Conservation (phyloP, 2,888 invertebrate species). For the Drosophila limbata region DNA sequence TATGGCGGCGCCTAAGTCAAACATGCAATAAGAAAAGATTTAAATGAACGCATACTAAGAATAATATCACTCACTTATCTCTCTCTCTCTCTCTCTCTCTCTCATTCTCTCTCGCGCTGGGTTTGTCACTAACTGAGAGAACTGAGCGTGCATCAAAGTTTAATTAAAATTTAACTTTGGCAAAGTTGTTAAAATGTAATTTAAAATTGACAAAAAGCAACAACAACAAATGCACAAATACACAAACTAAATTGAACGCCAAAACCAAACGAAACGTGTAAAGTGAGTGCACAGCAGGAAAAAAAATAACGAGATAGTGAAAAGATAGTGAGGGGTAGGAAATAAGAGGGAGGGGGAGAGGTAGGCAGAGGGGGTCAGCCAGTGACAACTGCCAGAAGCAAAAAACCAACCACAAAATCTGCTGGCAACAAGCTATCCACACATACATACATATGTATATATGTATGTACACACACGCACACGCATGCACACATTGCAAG, state of each 20-base stretch:
- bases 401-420: constrained; percentile 58
- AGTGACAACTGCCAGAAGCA: constrained; percentile 53
- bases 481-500: constrained; percentile 18
- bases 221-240: constrained; percentile 24
- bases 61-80: neutral
- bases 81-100: neutral
- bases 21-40: neutral
- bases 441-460: constrained; percentile 23
- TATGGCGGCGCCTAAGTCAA: constrained; percentile 56
- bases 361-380: neutral
- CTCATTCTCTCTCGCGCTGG: neutral
- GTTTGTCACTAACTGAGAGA: neutral
- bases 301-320: neutral
- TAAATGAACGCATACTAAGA: constrained; percentile 1
- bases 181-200: constrained; percentile 70
- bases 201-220: constrained; percentile 59
- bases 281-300: constrained; percentile 17
- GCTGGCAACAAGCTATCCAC: constrained; percentile 54
- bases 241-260: constrained; percentile 54
- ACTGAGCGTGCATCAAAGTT: constrained; percentile 57
- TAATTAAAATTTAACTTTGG: constrained; percentile 61
- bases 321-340: neutral
- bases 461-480: constrained; percentile 6
- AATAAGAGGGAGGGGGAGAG: neutral
- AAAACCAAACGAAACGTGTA: constrained; percentile 50